Base-by-base conservation (phyloP, 2,888 invertebrate species). In the Drosophila peninsularis region DNA sequence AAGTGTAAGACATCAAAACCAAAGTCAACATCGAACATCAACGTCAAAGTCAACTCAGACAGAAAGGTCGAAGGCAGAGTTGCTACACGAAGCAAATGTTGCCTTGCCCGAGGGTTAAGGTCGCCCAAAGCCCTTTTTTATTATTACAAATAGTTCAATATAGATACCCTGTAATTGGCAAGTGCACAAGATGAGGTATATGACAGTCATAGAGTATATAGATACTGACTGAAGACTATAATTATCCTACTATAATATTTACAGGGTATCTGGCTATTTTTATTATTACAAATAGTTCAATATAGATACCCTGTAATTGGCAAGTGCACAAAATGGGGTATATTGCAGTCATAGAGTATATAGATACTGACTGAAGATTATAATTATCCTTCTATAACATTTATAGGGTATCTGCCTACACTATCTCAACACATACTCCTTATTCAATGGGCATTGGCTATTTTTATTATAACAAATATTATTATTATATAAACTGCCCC, bases 61-160 rank as follows among this genome's bases (percentile, higher is more conserved):
- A 39, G 56, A 74, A 74, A 67, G 74, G 78, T 75, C 66, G 19
- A 21, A 24, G 13, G 24, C 52, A 47, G 50, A 47, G 50, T 13
- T 64, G 17, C 41, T 17, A 41, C 24, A 32, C 41, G 30, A 19
- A 63, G 61, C 14, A 60, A 60, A n/a, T 58, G 49, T 30, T 24
- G 47, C 6, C 56, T 44, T 32, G 57, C 17, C 50, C 11, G 21
- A 42, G 68, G 65, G 65, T 66, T 67, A 67, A 66, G 65, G 65
- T 56, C 47, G 66, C 42, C 21, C 30, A 60, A 42, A 41, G 62
- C 30, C 44, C 30, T 30, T 53, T 65, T 44, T 30, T 32, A 47
- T 17, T 30, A 17, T 10, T 19, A 53, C 32, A 10, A 50, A 42
- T 30, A 64, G 19, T 66, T 32, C 44, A 44, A 39, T 39, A 39